Base-by-base conservation (phyloP, 2,113 vertebrate species). In the Anhinga rufa region DNA sequence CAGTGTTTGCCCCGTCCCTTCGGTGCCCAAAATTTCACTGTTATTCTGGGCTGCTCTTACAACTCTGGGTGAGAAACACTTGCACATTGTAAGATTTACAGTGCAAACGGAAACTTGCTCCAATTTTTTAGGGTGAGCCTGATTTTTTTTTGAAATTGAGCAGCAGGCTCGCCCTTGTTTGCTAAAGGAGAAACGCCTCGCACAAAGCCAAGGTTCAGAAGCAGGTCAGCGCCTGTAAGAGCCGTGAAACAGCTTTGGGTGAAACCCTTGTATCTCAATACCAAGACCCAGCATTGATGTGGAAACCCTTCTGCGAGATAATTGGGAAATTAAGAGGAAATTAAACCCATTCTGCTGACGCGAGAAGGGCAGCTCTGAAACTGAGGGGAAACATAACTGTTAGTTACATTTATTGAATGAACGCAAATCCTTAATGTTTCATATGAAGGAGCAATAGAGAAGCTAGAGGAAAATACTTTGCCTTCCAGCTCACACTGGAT, bases 381-480 rank as follows among this genome's bases (percentile, higher is more conserved):
- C 26, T 0, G 0, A 14, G 34, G 7, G 14, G 34, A 74, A 91
- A 70, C 1, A 4, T 4, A 19, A 9, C 8, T 0, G 0, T 25
- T 34, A 58, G 69, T 36, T 48, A 22, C 31, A 36, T 42, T 80
- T 40, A 52, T 16, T 36, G 79, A 65, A 36, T 0, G 12, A 55
- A 38, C 51, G 49, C 55, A 82, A 82, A 70, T 26, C 46, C 49
- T 77, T 55, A 3, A 14, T 0, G 14, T 29, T 83, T 76, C 72
- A 21, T 3, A 48, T 7, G 24, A 49, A 84, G 61, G 10, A 77
- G 64, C 58, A 66, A 36, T 5, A 84, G 72, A 71, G 52, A 58
- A 85, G 69, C 15, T 52, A 54, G 34, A 71, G 62, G 36, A 89
- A 64, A 92, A 82, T 1, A 26, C 22, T 36, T 2, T 14, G 64